A percentile compares a stretch with the other conserved stretches of the same genome.
Evolutionary conservation across 2,888 invertebrate species (phyloP).

Genomic region (Brenthis daphne): DNA sequence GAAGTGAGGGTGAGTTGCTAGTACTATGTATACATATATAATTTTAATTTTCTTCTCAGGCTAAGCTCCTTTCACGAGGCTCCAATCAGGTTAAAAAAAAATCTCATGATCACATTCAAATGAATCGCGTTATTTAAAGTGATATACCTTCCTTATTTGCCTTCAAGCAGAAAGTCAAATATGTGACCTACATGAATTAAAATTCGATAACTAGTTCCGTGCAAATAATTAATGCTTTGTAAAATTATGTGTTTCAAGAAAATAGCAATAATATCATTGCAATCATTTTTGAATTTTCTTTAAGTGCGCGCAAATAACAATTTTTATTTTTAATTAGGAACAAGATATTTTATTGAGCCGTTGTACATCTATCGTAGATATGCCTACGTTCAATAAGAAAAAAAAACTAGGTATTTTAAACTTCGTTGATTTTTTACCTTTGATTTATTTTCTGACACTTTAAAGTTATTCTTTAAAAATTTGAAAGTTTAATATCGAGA

Average conservation of each 20-base stretch:
- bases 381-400: no score
- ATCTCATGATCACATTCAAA: conserved; percentile 12
- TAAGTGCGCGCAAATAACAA: no score
- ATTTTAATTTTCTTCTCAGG: no score
- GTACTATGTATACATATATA: no score
- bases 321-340: no score
- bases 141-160: conserved; percentile 18
- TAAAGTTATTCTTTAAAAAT: background rate
- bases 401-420: no score
- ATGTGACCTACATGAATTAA: conserved; percentile 10
- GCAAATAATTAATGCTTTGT: background rate
- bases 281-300: no score
- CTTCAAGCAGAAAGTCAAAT: conserved; percentile 9
- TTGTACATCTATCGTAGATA: background rate
- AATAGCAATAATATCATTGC: no score
- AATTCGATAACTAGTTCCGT: background rate
- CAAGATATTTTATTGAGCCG: background rate
- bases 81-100: conserved; percentile 4
- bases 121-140: conserved; percentile 5
- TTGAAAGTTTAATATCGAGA: background rate
- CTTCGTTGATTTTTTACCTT: no score
- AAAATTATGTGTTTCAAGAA: background rate
- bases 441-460: background rate
- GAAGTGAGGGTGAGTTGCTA: no score
- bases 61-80: background rate